Evolutionary conservation across 2,888 invertebrate genomes (phyloP), one percentile per base, ranked within the genome.

Genomic region (Nebria brevicollis): DNA sequence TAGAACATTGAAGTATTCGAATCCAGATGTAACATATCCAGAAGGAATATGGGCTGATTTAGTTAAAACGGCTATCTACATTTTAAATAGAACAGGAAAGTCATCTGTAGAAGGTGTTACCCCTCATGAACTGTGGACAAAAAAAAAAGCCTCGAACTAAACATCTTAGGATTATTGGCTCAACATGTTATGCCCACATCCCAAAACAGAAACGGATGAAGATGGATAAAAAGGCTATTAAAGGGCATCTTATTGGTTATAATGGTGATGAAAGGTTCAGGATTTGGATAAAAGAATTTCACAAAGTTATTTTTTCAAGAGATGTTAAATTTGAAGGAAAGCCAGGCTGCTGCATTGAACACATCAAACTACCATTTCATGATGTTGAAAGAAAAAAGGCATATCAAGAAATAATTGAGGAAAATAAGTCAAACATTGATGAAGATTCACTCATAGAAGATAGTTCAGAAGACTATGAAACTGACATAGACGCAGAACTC

Each of bases 191-290:
- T 82, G 83, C 82, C 26, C 85, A 86, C 82, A 75, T 85, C 74
- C 84, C 85, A 26, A 83, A 80, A 66, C 83, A 84, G 75, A 84
- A 84, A 68, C 82, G 85, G 75, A 77, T 77, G 70, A 87, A 86
- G 80, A 84, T 85, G 85, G 85, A 85, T 75, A 74, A 82, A 65
- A 86, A 86, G 72, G 85, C 85, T 25, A 75, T 84, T 13, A 83
- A 83, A 77, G 85, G 85, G 54, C 82, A 83, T 82, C 82, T 86
- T 5, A 83, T 85, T 20, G 85, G 86, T 73, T 86, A 86, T 79
- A 84, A 86, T 77, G 84, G 84, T 20, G 84, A 86, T 80, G 84
- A 85, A 77, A 75, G 85, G 1, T 86, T 84, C 78, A 82, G 85
- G 66, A 82, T 86, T 72, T 85, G 77, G 41, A 20, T 83, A 13